Evolutionary conservation across 2,113 vertebrate genomes (phyloP).

Genomic region (Ginglymostoma cirratum): DNA sequence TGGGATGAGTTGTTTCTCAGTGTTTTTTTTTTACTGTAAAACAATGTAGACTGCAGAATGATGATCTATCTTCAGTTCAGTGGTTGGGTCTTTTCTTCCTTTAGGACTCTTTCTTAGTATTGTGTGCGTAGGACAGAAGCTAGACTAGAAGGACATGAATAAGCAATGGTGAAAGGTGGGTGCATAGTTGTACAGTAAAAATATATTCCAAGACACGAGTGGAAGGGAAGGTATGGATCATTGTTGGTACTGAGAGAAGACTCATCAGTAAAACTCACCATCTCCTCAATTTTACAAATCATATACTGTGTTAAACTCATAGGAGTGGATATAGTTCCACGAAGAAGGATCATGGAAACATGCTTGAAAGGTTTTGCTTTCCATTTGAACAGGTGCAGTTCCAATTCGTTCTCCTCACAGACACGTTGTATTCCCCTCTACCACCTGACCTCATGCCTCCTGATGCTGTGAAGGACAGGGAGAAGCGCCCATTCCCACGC

Average conservation of each 20-base stretch:
- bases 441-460: conserved; percentile 82
- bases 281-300: background rate
- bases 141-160: background rate
- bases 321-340: background rate
- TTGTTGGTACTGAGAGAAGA: background rate
- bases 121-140: background rate
- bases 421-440: conserved; percentile 89
- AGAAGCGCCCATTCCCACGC: conserved; percentile 78
- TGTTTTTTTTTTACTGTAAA: too few species aligned
- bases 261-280: background rate
- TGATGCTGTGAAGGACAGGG: conserved; percentile 70
- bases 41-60: too few species aligned
- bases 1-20: too few species aligned
- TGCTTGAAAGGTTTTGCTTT: background rate
- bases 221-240: background rate
- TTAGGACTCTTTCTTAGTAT: too few species aligned
- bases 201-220: background rate
- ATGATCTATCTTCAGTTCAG: too few species aligned
- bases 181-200: background rate
- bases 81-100: too few species aligned
- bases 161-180: background rate
- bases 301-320: background rate
- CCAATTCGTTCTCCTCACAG: conserved; percentile 92
- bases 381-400: conserved; percentile 79
- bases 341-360: background rate